Conservation (phyloP, 1,140 invertebrate species). For the Drosophila pseudoobscura region DNA sequence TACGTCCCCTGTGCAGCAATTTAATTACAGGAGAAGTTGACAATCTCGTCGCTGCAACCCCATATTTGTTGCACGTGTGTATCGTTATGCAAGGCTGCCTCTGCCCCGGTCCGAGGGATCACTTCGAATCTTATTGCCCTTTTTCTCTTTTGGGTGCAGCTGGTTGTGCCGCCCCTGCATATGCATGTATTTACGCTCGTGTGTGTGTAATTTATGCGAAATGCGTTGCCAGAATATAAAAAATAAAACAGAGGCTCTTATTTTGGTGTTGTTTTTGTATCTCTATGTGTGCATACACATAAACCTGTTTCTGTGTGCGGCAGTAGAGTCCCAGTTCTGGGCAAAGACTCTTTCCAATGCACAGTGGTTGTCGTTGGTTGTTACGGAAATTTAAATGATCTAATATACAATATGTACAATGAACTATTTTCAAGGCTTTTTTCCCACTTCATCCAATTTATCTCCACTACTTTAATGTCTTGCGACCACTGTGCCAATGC, state of each 20-base stretch:
- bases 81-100: slow-evolving; percentile 76
- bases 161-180: slow-evolving; percentile 35
- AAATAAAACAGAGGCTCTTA: slow-evolving; percentile 21
- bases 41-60: slow-evolving; percentile 49
- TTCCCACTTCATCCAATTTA: background rate
- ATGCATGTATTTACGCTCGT: slow-evolving; percentile 12
- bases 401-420: background rate
- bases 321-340: slow-evolving; percentile 29
- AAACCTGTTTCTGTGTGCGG: slow-evolving; percentile 66
- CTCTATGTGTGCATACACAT: slow-evolving; percentile 22
- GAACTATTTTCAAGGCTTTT: background rate
- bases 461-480: slow-evolving; percentile 10
- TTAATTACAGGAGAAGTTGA: slow-evolving; percentile 58
- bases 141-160: slow-evolving; percentile 58
- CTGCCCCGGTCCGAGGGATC: slow-evolving; percentile 16
- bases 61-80: slow-evolving; percentile 74
- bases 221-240: slow-evolving; percentile 77
- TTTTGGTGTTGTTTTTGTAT: slow-evolving; percentile 8
- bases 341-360: slow-evolving; percentile 48
- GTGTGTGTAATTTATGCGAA: slow-evolving; percentile 70
- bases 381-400: background rate
- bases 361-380: slow-evolving; percentile 55
- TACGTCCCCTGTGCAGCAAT: slow-evolving; percentile 22
- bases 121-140: slow-evolving; percentile 68
- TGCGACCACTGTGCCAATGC: slow-evolving; percentile 58